Evolutionary conservation across 2,888 invertebrate species (phyloP).

Genomic region (Boloria selene): DNA sequence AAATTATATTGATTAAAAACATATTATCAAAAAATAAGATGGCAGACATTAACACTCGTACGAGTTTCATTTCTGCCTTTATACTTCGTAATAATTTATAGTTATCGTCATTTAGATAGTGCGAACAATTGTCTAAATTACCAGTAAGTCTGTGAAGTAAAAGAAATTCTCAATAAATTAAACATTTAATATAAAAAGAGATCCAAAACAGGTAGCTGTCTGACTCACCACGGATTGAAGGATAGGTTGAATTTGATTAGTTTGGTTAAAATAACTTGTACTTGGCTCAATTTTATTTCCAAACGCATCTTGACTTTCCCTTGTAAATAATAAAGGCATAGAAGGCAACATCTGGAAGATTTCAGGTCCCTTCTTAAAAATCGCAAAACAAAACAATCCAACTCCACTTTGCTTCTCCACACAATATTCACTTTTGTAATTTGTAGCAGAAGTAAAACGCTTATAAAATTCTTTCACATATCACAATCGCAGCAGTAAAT

Average conservation of each 20-base stretch:
- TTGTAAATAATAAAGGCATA: constrained; percentile 75
- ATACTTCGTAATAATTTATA: constrained; percentile 14
- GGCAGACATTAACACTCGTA: constrained; percentile 38
- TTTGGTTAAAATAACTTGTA: constrained; percentile 68
- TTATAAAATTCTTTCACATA: constrained; percentile 19
- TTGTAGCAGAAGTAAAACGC: constrained; percentile 20
- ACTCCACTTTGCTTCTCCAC: constrained; percentile 44
- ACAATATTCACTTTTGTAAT: constrained; percentile 24
- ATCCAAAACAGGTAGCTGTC: constrained; percentile 44
- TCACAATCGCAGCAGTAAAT: constrained; percentile 43
- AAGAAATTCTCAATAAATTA: constrained; percentile 13
- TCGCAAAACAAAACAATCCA: constrained; percentile 53
- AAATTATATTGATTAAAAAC: constrained; percentile 40
- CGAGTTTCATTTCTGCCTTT: constrained; percentile 22
- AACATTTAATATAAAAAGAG: constrained; percentile 34
- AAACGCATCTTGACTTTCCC: constrained; percentile 78
- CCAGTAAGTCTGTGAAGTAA: not conserved
- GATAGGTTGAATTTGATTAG: constrained; percentile 55
- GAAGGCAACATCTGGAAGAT: constrained; percentile 78
- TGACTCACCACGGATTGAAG: constrained; percentile 66
- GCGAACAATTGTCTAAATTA: not conserved
- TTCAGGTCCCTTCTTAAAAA: constrained; percentile 46
- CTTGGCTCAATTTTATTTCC: constrained; percentile 74
- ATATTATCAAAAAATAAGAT: constrained; percentile 40
- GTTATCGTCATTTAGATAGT: constrained; percentile 4